Evolutionary conservation across 2,113 vertebrate genomes (phyloP).

Genomic region (Tautogolabrus adspersus): DNA sequence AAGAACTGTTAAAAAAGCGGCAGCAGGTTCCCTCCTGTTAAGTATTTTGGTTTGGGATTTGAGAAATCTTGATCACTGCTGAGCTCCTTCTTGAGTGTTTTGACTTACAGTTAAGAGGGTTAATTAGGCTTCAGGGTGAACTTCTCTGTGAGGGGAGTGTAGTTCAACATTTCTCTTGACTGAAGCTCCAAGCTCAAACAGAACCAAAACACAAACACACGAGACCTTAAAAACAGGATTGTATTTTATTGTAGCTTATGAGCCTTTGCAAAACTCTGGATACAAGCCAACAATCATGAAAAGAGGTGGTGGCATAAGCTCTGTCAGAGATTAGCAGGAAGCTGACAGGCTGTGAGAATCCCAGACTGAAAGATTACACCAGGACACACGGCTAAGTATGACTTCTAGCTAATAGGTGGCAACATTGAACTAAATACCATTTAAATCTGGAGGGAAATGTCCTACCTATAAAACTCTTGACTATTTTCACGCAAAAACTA

Average conservation of each 20-base stretch:
- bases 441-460: not conserved
- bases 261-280: conserved; percentile 44
- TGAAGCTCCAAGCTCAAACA: not conserved
- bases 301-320: conserved; percentile 39
- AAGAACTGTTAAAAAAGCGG: too few species aligned
- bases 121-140: conserved; percentile 40
- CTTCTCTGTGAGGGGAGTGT: not conserved
- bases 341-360: conserved; percentile 51
- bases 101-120: conserved; percentile 14
- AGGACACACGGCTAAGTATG: conserved; percentile 31
- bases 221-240: not conserved
- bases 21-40: not conserved
- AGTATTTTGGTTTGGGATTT: conserved; percentile 39
- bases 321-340: conserved; percentile 45
- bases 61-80: conserved; percentile 24
- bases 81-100: conserved; percentile 24
- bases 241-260: not conserved
- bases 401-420: conserved; percentile 11
- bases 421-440: conserved; percentile 2
- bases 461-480: too few species aligned
- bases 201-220: not conserved
- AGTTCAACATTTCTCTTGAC: not conserved
- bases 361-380: conserved; percentile 40
- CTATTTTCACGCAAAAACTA: too few species aligned
- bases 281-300: conserved; percentile 38